These are phyloP conservation scores for Brachionus rubens DNA, from an alignment of 1,140 invertebrate species.

Conservation along the genomic window DNA sequence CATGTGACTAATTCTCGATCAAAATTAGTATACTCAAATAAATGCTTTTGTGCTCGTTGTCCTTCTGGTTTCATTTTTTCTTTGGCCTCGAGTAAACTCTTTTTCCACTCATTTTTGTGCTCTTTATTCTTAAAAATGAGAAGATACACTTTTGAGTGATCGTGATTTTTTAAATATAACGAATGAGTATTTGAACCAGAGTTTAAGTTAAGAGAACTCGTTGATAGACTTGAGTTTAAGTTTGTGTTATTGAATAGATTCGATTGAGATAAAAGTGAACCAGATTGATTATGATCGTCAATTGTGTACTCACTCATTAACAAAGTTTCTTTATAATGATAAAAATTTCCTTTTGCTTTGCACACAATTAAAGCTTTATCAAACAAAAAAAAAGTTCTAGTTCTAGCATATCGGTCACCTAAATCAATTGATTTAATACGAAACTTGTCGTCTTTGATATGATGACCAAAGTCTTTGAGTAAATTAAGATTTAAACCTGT, in stretches of 20 bases:
- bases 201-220: constrained; percentile 13
- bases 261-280: constrained; percentile 14
- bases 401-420: constrained; percentile 17
- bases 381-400: constrained; percentile 41
- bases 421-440: constrained; percentile 17
- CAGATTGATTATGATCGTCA: constrained; percentile 2
- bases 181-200: constrained; percentile 30
- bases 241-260: too few species aligned
- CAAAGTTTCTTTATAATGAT: constrained; percentile 36
- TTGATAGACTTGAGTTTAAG: background rate
- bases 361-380: constrained; percentile 38
- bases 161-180: constrained; percentile 2
- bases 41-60: constrained; percentile 1
- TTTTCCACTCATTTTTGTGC: constrained; percentile 39
- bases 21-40: constrained; percentile 40
- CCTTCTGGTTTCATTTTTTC: constrained; percentile 11
- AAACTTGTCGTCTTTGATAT: constrained; percentile 45
- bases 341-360: constrained; percentile 37
- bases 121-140: constrained; percentile 42
- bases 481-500: background rate
- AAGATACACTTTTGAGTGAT: background rate
- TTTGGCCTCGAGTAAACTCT: constrained; percentile 6
- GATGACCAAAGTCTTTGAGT: constrained; percentile 18
- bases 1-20: background rate
- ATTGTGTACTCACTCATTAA: constrained; percentile 36